Percentiles rank a stretch among this genome's conserved stretches.
Evolutionary conservation across 2,797 vertebrate species (phyloP).

Genomic region (Tenualosa ilisha): DNA sequence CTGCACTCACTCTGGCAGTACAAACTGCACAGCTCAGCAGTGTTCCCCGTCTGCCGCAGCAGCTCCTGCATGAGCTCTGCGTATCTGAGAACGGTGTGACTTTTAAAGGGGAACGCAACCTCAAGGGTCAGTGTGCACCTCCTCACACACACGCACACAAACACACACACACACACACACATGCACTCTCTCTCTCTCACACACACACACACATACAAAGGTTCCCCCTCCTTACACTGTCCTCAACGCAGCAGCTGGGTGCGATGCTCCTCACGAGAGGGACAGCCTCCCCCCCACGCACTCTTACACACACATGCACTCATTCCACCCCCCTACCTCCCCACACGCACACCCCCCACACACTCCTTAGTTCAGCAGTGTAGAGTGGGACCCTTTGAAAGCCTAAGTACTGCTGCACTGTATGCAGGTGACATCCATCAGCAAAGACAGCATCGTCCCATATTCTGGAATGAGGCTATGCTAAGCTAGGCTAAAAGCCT

Average conservation of each 20-base stretch:
- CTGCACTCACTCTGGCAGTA: conserved; percentile 77
- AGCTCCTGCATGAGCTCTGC: conserved; percentile 83
- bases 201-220: not conserved
- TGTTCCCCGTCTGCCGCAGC: conserved; percentile 81
- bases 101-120: conserved; percentile 88
- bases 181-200: conserved; percentile 47
- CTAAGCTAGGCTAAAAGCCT: conserved; percentile 5
- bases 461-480: conserved; percentile 39
- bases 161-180: conserved; percentile 18
- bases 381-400: conserved; percentile 52
- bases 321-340: conserved; percentile 1
- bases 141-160: conserved; percentile 52
- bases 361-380: conserved; percentile 16
- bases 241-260: conserved; percentile 62
- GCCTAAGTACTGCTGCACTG: conserved; percentile 37
- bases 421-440: conserved; percentile 46
- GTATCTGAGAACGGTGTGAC: conserved; percentile 84
- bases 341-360: conserved; percentile 29
- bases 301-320: conserved; percentile 11
- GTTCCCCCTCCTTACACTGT: conserved; percentile 36
- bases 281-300: conserved; percentile 32
- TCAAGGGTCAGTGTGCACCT: conserved; percentile 75
- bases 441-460: conserved; percentile 50
- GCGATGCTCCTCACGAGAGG: conserved; percentile 65
- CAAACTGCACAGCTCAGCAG: conserved; percentile 90